Percentiles rank a stretch among this genome's conserved stretches.
These are phyloP conservation scores for Byasa hedistus DNA, from an alignment of 2,888 invertebrate genomes.

Conservation along the genomic window DNA sequence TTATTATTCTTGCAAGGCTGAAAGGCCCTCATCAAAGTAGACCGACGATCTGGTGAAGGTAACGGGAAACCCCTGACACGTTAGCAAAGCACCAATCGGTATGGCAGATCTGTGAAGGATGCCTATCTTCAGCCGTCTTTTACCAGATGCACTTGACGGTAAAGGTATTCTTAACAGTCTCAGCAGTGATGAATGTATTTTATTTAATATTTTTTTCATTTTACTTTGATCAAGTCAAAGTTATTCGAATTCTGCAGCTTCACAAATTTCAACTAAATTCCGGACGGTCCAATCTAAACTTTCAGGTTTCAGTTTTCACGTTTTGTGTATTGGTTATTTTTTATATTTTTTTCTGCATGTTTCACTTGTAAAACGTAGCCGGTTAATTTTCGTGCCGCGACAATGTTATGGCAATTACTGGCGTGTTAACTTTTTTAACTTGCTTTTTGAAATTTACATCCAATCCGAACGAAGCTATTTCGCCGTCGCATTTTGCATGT, in stretches of 20 bases:
- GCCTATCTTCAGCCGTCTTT: too few relatives aligned
- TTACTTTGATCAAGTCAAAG: background rate
- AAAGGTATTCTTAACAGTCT: too few relatives aligned
- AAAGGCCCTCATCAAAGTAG: too few relatives aligned
- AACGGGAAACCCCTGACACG: too few relatives aligned
- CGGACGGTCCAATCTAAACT: constrained; percentile 2
- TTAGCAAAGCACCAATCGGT: too few relatives aligned
- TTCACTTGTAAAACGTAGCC: constrained; percentile 22
- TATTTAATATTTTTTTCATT: background rate
- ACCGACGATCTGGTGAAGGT: too few relatives aligned
- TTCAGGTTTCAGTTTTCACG: constrained; percentile 9
- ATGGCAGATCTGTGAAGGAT: too few relatives aligned
- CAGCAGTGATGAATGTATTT: too few relatives aligned
- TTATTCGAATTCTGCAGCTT: background rate
- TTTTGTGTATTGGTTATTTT: constrained; percentile 14
- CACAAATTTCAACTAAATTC: background rate
- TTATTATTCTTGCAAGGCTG: too few relatives aligned
- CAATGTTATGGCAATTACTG: constrained; percentile 14
- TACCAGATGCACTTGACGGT: too few relatives aligned
- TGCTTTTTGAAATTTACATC: background rate
- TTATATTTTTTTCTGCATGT: constrained; percentile 6
- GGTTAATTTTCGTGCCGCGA: constrained; percentile 27
- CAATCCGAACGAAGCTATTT: background rate
- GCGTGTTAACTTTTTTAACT: constrained; percentile 1
- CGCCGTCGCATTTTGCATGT: background rate